Evolutionary conservation across 2,888 invertebrate species (phyloP).

Genomic region (Tiliacea citrago): DNA sequence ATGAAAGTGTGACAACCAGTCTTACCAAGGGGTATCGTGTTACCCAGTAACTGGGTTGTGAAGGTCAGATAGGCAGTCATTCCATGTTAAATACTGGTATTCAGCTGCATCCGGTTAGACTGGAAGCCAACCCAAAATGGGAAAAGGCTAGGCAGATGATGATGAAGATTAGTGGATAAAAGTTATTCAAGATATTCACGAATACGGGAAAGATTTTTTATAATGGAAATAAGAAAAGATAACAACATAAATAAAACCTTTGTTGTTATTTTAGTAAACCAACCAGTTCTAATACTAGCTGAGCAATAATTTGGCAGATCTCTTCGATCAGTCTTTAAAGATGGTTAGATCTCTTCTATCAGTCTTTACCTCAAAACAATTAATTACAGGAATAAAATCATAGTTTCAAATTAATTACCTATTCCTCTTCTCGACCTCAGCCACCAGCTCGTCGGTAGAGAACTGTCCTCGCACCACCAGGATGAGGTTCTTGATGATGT

Average conservation of each 20-base stretch:
- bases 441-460: constrained; percentile 99
- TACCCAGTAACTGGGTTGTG: no score
- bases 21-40: no score
- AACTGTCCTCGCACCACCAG: constrained; percentile 99
- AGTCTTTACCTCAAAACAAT: background rate
- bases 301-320: background rate
- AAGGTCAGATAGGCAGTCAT: no score
- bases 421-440: constrained; percentile 98
- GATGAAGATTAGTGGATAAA: background rate
- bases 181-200: background rate
- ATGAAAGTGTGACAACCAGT: no score
- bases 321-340: background rate
- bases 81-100: no score
- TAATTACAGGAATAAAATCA: background rate
- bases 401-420: constrained; percentile 84
- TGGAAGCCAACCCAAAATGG: no score
- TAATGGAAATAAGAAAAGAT: no score
- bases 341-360: background rate
- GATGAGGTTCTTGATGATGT: constrained; percentile 99
- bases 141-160: no score
- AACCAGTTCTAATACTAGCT: background rate
- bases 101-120: no score
- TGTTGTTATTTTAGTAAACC: background rate
- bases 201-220: background rate
- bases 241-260: no score